Conservation (phyloP, 2,888 invertebrate species). For the Lordiphosa andalusiaca region DNA sequence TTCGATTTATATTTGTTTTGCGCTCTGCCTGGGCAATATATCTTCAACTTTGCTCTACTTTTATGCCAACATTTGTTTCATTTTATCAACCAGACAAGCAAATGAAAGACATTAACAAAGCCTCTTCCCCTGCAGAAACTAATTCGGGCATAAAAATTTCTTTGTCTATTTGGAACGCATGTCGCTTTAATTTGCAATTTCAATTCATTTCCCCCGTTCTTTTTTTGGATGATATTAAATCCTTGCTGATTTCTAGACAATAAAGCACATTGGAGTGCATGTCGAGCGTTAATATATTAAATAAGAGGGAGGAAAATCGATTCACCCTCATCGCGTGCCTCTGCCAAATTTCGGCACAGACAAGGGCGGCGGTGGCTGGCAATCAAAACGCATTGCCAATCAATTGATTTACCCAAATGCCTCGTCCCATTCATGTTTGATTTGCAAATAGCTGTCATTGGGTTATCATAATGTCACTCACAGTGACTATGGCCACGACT, state of each 20-base stretch:
- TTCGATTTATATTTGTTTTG: not conserved
- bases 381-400: constrained; percentile 70
- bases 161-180: constrained; percentile 24
- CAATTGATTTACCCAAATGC: constrained; percentile 65
- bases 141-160: constrained; percentile 1
- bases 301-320: constrained; percentile 21
- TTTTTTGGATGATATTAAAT: constrained; percentile 5
- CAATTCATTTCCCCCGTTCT: constrained; percentile 23
- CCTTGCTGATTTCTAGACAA: constrained; percentile 40
- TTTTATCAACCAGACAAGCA: constrained; percentile 6
- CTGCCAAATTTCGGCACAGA: constrained; percentile 26
- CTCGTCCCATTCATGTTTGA: constrained; percentile 36
- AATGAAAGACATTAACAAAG: constrained; percentile 6
- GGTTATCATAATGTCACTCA: constrained; percentile 51
- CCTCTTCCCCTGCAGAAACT: constrained; percentile 4
- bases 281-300: constrained; percentile 59
- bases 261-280: constrained; percentile 55
- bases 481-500: constrained; percentile 7
- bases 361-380: constrained; percentile 28
- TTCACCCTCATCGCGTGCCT: constrained; percentile 48
- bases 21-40: not conserved
- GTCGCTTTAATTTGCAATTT: constrained; percentile 42
- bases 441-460: constrained; percentile 61
- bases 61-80: not conserved
- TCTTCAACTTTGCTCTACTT: constrained; percentile 1